Evolutionary conservation across 2,113 vertebrate species (phyloP), one percentile per base, ranked within the genome.

Genomic region (Salvelinus alpinus): DNA sequence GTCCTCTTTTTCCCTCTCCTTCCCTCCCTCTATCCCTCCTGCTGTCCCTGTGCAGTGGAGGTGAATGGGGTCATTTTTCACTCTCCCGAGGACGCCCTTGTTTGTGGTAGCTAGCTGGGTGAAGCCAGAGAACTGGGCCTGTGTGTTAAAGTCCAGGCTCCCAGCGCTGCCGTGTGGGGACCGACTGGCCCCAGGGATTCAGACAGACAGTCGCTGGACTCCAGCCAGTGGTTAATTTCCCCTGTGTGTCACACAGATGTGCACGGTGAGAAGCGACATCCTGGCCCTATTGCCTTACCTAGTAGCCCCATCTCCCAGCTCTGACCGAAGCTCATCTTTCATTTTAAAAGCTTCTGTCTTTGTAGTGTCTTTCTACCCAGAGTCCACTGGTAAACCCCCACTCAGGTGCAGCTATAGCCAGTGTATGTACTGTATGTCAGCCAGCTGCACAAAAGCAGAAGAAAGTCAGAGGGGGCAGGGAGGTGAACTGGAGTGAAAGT

Each of bases 401-500:
- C 38, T 24, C 38, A 22, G 22, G 68, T 14, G 38, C 20, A 11
- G 66, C 18, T 3, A n/a, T 20, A 69, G 24, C 24, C 29, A 11
- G 25, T 68, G 27, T 38, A 34, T 69, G 66, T 74, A 68, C 75
- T 69, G 34, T 74, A 68, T 77, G 66, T 51, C 27, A 7, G 67
- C 24, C 70, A 72, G 6, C 24, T 73, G 74, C 70, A 71, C 64
- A 67, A 74, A 78, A 3, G 72, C 75, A 80, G 75, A 47, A 78
- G 64, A 65, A 47, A 78, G 77, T 73, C 71, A 73, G 72, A 80
- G 64, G 70, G 47, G 72, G 72, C 72, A 31, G 48, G 72, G 78
- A 72, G 25, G 71, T 72, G 70, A 76, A 9, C 20, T 76, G 75
- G 54, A 67, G 78, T 71, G 27, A n/a, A 72, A 69, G 74, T 47